phyloP scores from a whole-genome alignment of 1,140 invertebrate genomes.

The Drosophila funebris region DNA sequence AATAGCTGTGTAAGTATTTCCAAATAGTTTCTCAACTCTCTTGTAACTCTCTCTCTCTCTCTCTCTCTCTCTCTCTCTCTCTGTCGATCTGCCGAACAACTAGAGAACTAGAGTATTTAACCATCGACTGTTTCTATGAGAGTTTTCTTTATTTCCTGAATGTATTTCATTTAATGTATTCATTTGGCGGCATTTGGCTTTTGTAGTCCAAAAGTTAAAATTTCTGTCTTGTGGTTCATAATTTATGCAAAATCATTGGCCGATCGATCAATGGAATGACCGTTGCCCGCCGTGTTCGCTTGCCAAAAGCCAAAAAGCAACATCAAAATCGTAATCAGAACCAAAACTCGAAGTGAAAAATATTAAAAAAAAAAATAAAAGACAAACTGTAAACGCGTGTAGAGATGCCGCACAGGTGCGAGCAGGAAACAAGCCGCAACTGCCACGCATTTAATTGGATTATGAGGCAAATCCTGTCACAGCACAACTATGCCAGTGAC shows the following conservation, averaged over 20 bases:
- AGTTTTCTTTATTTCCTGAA: slow-evolving; percentile 24
- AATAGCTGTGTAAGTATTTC: no score
- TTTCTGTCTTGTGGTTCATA: slow-evolving; percentile 53
- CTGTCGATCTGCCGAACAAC: no score
- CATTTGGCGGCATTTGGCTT: slow-evolving; percentile 57
- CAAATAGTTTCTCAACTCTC: no score
- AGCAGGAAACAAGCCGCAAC: slow-evolving; percentile 59
- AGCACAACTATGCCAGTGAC: slow-evolving; percentile 43
- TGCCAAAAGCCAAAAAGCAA: slow-evolving; percentile 39
- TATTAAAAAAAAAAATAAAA: slow-evolving; percentile 14
- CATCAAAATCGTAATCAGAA: slow-evolving; percentile 22
- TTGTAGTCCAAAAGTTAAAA: slow-evolving; percentile 58
- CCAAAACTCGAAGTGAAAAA: slow-evolving; percentile 23
- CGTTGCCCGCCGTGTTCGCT: slow-evolving; percentile 23
- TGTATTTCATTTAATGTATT: slow-evolving; percentile 35
- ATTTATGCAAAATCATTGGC: slow-evolving; percentile 81
- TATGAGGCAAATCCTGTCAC: slow-evolving; percentile 76
- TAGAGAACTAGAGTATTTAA: slow-evolving; percentile 5
- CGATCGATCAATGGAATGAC: slow-evolving; percentile 70
- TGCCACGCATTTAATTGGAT: slow-evolving; percentile 77
- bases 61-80: background rate
- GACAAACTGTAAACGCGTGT: slow-evolving; percentile 17
- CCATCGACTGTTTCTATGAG: background rate
- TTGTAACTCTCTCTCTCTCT: no score
- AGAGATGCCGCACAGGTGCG: slow-evolving; percentile 67